A percentile compares a stretch with the other conserved stretches of the same genome.
Conservation (phyloP, 2,888 invertebrate genomes). For the Thera obeliscata region DNA sequence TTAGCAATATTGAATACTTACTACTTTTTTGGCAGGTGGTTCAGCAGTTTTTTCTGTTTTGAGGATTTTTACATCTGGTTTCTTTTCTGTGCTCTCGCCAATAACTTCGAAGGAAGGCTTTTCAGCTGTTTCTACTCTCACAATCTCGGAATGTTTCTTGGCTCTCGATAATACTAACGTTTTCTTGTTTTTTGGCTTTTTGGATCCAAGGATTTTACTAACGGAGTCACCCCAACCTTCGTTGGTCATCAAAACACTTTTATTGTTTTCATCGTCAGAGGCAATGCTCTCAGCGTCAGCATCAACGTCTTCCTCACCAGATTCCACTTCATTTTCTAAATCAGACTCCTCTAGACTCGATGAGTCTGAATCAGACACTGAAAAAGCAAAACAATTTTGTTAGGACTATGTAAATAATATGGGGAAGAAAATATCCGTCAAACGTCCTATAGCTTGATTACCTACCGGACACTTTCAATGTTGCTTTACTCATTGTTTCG, state of each 20-base stretch:
- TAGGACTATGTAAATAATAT: neutral
- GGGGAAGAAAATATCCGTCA: neutral
- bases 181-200: slow-evolving; percentile 90
- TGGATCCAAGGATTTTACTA: slow-evolving; percentile 89
- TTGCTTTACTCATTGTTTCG: slow-evolving; percentile 61
- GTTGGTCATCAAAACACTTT: slow-evolving; percentile 75
- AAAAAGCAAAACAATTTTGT: slow-evolving; percentile 22
- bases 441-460: too few relatives aligned
- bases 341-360: slow-evolving; percentile 60
- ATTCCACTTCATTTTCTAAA: slow-evolving; percentile 58
- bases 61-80: slow-evolving; percentile 59
- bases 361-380: slow-evolving; percentile 58
- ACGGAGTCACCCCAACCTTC: slow-evolving; percentile 93
- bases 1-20: slow-evolving; percentile 41
- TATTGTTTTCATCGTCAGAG: slow-evolving; percentile 42
- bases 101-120: slow-evolving; percentile 88
- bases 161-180: slow-evolving; percentile 91
- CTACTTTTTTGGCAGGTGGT: slow-evolving; percentile 69
- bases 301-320: slow-evolving; percentile 43
- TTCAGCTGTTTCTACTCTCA: slow-evolving; percentile 72
- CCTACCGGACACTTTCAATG: slow-evolving; percentile 66
- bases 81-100: slow-evolving; percentile 80
- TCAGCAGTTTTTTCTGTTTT: slow-evolving; percentile 56
- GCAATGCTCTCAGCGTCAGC: slow-evolving; percentile 50
- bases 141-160: slow-evolving; percentile 87